These are phyloP conservation scores for Sceliomorpha sp. DNA, from an alignment of 2,888 invertebrate genomes.

Conservation along the genomic window DNA sequence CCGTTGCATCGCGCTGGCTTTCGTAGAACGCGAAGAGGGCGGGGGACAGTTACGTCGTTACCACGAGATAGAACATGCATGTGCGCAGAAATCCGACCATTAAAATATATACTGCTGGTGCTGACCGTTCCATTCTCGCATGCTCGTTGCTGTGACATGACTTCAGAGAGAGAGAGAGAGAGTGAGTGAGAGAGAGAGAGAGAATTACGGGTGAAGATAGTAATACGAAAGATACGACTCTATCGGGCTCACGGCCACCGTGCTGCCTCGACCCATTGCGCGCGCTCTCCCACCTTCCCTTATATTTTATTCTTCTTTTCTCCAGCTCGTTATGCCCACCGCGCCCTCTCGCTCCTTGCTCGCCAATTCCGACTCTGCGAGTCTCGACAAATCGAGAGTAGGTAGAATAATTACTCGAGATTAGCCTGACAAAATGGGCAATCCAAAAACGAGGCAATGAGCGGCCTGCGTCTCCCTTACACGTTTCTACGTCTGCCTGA, in stretches of 20 bases:
- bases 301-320: slow-evolving; percentile 17
- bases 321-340: slow-evolving; percentile 32
- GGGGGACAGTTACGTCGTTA: slow-evolving; percentile 60
- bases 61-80: slow-evolving; percentile 64
- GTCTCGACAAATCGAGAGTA: slow-evolving; percentile 25
- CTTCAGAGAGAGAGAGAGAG: slow-evolving; percentile 67
- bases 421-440: slow-evolving; percentile 29
- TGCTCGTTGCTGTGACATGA: slow-evolving; percentile 63
- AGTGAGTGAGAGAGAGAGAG: too few species aligned
- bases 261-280: slow-evolving; percentile 42
- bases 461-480: slow-evolving; percentile 23
- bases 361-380: slow-evolving; percentile 54
- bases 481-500: slow-evolving; percentile 5
- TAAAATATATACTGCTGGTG: slow-evolving; percentile 71
- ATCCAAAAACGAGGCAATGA: slow-evolving; percentile 26
- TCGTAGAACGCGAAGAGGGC: slow-evolving; percentile 42
- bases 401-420: slow-evolving; percentile 39
- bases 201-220: slow-evolving; percentile 74
- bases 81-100: slow-evolving; percentile 69
- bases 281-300: background rate
- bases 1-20: slow-evolving; percentile 25
- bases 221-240: slow-evolving; percentile 74
- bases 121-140: slow-evolving; percentile 71
- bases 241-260: slow-evolving; percentile 65
- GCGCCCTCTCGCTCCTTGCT: slow-evolving; percentile 30